Evolutionary conservation across 2,888 invertebrate genomes (phyloP), one percentile per base, ranked within the genome.

Genomic region (Dryococelus australis): DNA sequence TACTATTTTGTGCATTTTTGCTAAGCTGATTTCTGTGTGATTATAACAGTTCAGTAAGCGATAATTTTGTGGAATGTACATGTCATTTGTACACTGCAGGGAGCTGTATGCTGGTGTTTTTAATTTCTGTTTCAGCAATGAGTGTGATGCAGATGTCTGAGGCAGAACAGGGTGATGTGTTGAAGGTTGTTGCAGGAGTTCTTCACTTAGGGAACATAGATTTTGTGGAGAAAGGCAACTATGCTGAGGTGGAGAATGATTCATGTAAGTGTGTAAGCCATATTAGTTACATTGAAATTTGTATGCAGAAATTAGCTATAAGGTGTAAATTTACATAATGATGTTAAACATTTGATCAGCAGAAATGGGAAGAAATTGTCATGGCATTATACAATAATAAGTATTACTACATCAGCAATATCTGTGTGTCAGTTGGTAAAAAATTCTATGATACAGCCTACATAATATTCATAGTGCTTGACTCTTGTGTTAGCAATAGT

Each of bases 131-230:
- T 91, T 87, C 90, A 93, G 95, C 95, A 5, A 94, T 95, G 93
- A 92, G 92, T 86, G 95, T 95, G 53, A 94, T 95, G 92, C 95
- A 95, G 47, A 93, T 95, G 86, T 91, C 92, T 35, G 93, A 94
- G 81, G 91, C 92, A 5, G 93, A 93, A 84, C 93, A 94, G 89
- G 92, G 92, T 86, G 93, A 94, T 89, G 93, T 95, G 43, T 91
- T 95, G 80, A 92, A 93, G 89, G 90, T 95, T 13, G 94, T 95
- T 0, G 94, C 95, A 13, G 95, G 94, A 43, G 93, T 95, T 89
- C 92, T 96, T 79, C 95, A 96, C 91, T 92, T 95, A 27, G 95
- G 95, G 89, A 95, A 95, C 91, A 93, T 95, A 88, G 90, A 92
- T 43, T 95, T 95, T 91, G 91, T 91, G 88, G 93, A 94, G 86